phyloP scores from a whole-genome alignment of 2,113 vertebrate species.

The Nipponia nippon region DNA sequence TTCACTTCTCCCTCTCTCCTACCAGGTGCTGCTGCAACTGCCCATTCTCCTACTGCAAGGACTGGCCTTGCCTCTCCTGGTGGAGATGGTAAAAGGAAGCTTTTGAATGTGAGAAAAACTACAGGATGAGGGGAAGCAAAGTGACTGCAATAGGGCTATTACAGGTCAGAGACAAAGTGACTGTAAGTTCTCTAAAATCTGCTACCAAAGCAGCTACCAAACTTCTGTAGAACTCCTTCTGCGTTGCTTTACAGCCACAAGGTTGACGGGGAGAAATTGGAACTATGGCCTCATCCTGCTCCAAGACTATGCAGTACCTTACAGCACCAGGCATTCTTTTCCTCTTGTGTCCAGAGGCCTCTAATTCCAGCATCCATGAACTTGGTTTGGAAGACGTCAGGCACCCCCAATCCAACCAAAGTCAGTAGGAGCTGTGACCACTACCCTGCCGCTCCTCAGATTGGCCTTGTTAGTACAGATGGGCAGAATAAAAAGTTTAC shows the following conservation, averaged over 20 bases:
- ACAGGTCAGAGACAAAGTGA: background rate
- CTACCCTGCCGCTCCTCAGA: background rate
- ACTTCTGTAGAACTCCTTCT: background rate
- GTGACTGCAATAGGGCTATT: background rate
- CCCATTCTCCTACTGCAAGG: background rate
- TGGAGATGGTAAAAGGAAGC: background rate
- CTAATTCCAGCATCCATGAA: background rate
- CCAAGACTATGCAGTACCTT: background rate
- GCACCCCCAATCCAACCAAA: background rate
- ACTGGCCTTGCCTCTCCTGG: background rate
- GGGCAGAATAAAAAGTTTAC: background rate
- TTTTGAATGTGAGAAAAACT: background rate
- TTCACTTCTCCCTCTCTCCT: background rate
- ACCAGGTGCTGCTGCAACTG: background rate
- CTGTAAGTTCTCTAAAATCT: background rate
- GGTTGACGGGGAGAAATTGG: background rate
- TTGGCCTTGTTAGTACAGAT: background rate
- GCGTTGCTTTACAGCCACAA: background rate
- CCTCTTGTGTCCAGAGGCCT: background rate
- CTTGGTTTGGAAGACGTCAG: background rate
- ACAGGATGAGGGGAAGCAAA: background rate
- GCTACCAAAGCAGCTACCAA: background rate
- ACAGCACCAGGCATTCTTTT: background rate
- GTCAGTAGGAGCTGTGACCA: background rate
- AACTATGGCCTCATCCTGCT: fast-evolving